These are phyloP conservation scores for Stenurella melanura DNA, from an alignment of 2,888 invertebrate species.

Conservation along the genomic window DNA sequence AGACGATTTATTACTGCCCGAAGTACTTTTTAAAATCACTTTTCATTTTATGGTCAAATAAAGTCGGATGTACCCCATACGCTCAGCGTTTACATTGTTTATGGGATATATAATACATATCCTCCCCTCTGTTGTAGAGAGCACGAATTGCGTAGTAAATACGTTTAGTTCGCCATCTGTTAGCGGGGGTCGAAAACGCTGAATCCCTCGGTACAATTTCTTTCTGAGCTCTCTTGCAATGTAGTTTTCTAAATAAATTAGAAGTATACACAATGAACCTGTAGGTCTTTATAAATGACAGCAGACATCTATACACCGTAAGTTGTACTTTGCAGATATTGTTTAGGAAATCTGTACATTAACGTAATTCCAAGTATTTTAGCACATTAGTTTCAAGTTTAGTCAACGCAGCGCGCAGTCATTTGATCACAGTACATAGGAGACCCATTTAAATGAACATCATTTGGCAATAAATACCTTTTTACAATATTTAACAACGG, in stretches of 20 bases:
- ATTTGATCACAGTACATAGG: no score
- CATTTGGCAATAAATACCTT: no score
- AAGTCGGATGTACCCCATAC: slow-evolving; percentile 45
- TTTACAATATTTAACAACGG: no score
- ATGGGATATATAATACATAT: not conserved
- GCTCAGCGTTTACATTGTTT: not conserved
- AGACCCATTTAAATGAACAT: no score
- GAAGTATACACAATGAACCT: not conserved
- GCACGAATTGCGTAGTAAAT: not conserved
- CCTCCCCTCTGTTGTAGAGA: slow-evolving; percentile 1
- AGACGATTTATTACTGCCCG: slow-evolving; percentile 54
- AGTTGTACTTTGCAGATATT: no score
- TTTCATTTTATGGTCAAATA: slow-evolving; percentile 61
- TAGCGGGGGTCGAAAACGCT: no score
- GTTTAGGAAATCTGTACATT: no score
- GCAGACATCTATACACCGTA: not conserved
- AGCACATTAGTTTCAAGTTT: not conserved
- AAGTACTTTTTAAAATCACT: slow-evolving; percentile 61
- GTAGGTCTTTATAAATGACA: not conserved
- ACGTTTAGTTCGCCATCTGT: not conserved
- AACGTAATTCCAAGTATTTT: no score
- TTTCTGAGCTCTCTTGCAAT: not conserved
- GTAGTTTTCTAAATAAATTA: not conserved
- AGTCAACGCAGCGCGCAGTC: no score
- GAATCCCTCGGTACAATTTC: not conserved